phyloP scores from a whole-genome alignment of 2,888 invertebrate genomes.

The Coenonympha glycerion region DNA sequence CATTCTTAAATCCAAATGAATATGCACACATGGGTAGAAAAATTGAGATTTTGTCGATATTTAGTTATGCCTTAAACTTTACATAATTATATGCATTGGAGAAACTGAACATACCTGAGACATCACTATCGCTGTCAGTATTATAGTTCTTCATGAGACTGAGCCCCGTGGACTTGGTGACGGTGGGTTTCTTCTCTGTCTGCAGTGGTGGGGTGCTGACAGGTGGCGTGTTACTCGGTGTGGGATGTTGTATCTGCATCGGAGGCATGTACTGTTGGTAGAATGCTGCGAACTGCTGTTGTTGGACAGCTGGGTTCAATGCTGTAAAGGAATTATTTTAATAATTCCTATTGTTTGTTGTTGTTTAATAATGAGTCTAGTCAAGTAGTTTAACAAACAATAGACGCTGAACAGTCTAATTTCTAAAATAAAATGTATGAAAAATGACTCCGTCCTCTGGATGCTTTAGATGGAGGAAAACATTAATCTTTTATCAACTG shows the following conservation, averaged over 20 bases:
- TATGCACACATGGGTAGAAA: too few relatives aligned
- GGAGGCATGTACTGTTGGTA: slow-evolving; percentile 41
- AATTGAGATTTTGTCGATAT: not conserved
- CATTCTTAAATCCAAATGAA: too few relatives aligned
- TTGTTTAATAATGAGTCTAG: too few relatives aligned
- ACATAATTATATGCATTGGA: not conserved
- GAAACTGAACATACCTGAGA: slow-evolving; percentile 42
- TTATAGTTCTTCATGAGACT: slow-evolving; percentile 77
- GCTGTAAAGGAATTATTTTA: slow-evolving; percentile 9
- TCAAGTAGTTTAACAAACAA: too few relatives aligned
- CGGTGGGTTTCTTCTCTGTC: slow-evolving; percentile 21
- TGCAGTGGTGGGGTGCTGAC: slow-evolving; percentile 26
- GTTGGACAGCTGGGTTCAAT: slow-evolving; percentile 9
- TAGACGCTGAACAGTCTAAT: too few relatives aligned
- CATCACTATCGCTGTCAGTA: slow-evolving; percentile 69
- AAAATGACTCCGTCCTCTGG: too few relatives aligned
- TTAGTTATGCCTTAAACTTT: too few relatives aligned
- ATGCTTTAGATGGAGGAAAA: too few relatives aligned
- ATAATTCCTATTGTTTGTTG: too few relatives aligned
- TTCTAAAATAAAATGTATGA: too few relatives aligned
- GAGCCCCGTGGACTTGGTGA: slow-evolving; percentile 53
- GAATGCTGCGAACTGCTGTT: slow-evolving; percentile 45
- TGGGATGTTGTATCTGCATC: slow-evolving; percentile 21
- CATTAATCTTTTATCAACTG: too few relatives aligned
- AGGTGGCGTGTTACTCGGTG: not conserved